phyloP scores from a whole-genome alignment of 1,140 invertebrate genomes.

The Harpegnathos saltator region DNA sequence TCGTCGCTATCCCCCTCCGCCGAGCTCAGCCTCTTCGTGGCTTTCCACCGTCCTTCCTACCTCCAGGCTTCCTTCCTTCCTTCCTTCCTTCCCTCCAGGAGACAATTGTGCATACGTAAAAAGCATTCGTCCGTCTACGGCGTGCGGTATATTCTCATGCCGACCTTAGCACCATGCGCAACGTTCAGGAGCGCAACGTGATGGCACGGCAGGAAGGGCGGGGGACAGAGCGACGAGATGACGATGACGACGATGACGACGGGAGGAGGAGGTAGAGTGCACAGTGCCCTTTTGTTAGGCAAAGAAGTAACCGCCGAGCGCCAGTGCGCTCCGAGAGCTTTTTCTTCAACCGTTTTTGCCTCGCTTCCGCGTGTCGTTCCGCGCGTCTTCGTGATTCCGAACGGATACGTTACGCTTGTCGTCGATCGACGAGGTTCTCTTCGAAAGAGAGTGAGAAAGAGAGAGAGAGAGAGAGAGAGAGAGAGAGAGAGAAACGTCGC shows the following conservation, averaged over 20 bases:
- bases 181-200: slow-evolving; percentile 54
- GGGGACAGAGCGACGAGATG: slow-evolving; percentile 12
- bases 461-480: too few relatives aligned
- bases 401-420: slow-evolving; percentile 54
- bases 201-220: slow-evolving; percentile 13
- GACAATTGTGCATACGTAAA: slow-evolving; percentile 77
- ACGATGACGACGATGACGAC: background rate
- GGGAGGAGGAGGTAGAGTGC: slow-evolving; percentile 34
- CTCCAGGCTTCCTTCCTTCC: slow-evolving; percentile 54
- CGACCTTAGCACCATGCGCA: slow-evolving; percentile 43
- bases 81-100: slow-evolving; percentile 59
- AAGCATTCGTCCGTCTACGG: slow-evolving; percentile 65
- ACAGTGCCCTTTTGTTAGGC: slow-evolving; percentile 78
- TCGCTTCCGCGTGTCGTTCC: slow-evolving; percentile 46
- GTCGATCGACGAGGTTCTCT: slow-evolving; percentile 15
- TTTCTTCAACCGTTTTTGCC: slow-evolving; percentile 76
- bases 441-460: too few relatives aligned
- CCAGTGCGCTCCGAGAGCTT: slow-evolving; percentile 58
- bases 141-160: slow-evolving; percentile 53
- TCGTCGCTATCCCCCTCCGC: slow-evolving; percentile 27
- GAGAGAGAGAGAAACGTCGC: too few relatives aligned
- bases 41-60: slow-evolving; percentile 58
- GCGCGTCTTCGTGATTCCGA: slow-evolving; percentile 27
- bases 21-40: slow-evolving; percentile 40
- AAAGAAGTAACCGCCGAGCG: slow-evolving; percentile 77